These are phyloP conservation scores for Sphecodes monilicornis DNA, from an alignment of 2,888 invertebrate genomes.

Conservation along the genomic window DNA sequence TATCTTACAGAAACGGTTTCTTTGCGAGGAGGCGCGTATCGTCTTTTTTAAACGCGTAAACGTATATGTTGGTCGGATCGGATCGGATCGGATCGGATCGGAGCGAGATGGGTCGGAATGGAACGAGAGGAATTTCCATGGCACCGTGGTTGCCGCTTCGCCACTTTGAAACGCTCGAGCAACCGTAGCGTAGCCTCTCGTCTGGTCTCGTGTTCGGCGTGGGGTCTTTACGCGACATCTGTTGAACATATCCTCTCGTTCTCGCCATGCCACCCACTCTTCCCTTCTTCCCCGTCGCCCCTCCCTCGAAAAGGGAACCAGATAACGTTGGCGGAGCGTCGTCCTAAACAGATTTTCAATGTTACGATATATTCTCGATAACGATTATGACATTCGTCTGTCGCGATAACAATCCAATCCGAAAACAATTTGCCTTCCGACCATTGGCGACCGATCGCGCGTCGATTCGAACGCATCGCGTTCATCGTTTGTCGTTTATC, in stretches of 20 bases:
- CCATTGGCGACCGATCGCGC: background rate
- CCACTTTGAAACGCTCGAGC: constrained; percentile 24
- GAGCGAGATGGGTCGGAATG: background rate
- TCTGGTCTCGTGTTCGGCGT: constrained; percentile 13
- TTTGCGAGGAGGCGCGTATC: background rate
- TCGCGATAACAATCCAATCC: background rate
- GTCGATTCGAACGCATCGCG: background rate
- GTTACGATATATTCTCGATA: constrained; percentile 19
- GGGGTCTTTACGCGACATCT: constrained; percentile 62
- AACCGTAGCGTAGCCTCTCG: constrained; percentile 9
- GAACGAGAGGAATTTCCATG: constrained; percentile 33
- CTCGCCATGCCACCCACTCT: background rate
- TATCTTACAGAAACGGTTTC: background rate
- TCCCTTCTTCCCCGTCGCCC: background rate
- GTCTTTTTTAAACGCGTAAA: background rate
- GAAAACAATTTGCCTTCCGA: background rate
- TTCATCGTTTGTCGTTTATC: too few relatives aligned
- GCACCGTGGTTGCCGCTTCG: constrained; percentile 25
- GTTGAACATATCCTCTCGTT: constrained; percentile 67
- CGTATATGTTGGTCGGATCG: too few relatives aligned
- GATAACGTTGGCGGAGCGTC: constrained; percentile 27
- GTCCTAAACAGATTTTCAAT: constrained; percentile 20
- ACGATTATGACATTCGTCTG: background rate
- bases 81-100: too few relatives aligned
- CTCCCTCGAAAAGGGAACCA: constrained; percentile 23